Conservation (phyloP, 2,797 vertebrate genomes). For the Fringilla coelebs region DNA sequence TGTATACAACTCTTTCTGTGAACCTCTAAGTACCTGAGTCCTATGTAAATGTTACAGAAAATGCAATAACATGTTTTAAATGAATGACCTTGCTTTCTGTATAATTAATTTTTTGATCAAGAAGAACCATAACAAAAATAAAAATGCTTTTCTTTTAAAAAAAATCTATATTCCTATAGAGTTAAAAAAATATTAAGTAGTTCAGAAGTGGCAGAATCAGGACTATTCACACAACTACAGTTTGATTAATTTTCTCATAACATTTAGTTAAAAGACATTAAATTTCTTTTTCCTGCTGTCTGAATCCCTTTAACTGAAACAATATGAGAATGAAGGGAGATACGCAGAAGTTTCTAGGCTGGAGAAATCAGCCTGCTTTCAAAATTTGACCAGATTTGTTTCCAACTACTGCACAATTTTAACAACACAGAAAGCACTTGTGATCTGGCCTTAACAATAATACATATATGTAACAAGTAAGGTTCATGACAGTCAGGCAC, state of each 20-base stretch:
- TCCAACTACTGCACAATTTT: background rate
- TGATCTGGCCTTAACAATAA: background rate
- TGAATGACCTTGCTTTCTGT: background rate
- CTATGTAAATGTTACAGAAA: background rate
- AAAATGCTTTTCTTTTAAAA: background rate
- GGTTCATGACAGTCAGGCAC: background rate
- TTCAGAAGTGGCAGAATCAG: background rate
- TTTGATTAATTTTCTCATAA: background rate
- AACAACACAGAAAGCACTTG: background rate
- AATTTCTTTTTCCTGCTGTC: background rate
- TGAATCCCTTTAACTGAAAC: slow-evolving; percentile 23
- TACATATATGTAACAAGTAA: background rate
- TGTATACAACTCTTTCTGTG: background rate
- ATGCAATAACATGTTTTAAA: background rate
- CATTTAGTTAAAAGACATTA: background rate
- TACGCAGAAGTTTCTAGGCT: background rate
- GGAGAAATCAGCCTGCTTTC: background rate
- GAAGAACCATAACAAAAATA: background rate
- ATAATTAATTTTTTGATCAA: background rate
- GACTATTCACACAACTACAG: background rate
- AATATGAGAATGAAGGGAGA: background rate
- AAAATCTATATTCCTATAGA: background rate
- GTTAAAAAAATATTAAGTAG: background rate
- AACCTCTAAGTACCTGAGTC: background rate
- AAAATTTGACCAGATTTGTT: background rate